Conservation (phyloP, 2,113 vertebrate genomes). For the Pyrgilauda ruficollis region DNA sequence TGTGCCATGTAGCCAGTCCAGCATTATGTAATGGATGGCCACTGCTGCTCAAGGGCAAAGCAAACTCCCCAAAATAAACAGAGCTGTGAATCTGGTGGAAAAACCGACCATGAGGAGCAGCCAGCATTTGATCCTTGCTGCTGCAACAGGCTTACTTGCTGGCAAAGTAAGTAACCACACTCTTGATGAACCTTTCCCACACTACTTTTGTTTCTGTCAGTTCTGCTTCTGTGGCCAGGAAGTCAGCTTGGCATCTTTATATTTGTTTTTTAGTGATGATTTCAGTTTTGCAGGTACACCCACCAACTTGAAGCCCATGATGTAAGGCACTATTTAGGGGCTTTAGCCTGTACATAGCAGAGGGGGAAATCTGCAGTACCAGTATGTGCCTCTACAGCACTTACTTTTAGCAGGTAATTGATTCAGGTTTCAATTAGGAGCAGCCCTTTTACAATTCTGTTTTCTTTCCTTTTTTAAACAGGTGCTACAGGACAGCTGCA, state of each 20-base stretch:
- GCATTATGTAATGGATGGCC: background rate
- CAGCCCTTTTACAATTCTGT: background rate
- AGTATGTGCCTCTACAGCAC: background rate
- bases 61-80: background rate
- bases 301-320: background rate
- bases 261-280: background rate
- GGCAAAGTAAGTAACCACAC: background rate
- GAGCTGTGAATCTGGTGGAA: background rate
- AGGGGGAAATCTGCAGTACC: background rate
- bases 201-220: background rate
- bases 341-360: background rate
- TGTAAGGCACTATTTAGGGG: background rate
- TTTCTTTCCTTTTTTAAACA: background rate
- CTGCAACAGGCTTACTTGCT: background rate
- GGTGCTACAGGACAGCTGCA: background rate
- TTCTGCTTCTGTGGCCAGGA: background rate
- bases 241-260: background rate
- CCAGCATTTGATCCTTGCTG: background rate
- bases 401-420: background rate
- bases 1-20: background rate
- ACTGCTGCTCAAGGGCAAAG: background rate
- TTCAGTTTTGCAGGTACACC: conserved; percentile 17
- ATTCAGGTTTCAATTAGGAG: background rate
- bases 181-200: background rate
- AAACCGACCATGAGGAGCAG: background rate